phyloP scores from a whole-genome alignment of 2,797 vertebrate species.

The Danio albolineatus region DNA sequence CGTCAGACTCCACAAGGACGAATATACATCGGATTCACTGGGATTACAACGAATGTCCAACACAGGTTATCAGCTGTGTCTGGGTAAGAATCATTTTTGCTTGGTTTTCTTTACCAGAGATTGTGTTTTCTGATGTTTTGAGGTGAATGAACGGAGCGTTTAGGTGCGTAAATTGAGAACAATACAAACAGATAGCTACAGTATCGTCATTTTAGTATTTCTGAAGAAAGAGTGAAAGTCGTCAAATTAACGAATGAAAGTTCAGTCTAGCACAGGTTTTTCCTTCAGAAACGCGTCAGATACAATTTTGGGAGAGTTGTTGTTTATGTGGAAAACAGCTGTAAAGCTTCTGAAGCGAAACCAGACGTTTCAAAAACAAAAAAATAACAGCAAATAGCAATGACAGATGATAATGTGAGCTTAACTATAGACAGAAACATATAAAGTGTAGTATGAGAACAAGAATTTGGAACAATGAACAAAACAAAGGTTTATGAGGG shows the following conservation, averaged over 20 bases:
- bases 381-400: neutral
- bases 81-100: conserved; percentile 18
- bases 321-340: neutral
- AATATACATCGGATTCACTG: neutral
- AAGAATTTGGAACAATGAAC: conserved; percentile 2
- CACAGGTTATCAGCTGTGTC: neutral
- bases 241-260: conserved; percentile 1
- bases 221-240: neutral
- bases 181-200: neutral
- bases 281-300: neutral
- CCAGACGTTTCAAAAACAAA: neutral
- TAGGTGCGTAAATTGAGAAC: neutral
- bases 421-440: neutral
- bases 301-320: neutral
- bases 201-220: neutral
- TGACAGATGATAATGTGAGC: neutral
- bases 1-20: neutral
- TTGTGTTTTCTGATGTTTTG: neutral
- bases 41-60: conserved; percentile 34
- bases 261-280: neutral
- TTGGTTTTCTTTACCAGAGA: neutral
- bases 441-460: neutral
- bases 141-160: neutral
- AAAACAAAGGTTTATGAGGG: neutral
- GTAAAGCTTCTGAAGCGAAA: neutral